Evolutionary conservation across 1,140 invertebrate species (phyloP).

Genomic region (Himalopsyche phryganea): DNA sequence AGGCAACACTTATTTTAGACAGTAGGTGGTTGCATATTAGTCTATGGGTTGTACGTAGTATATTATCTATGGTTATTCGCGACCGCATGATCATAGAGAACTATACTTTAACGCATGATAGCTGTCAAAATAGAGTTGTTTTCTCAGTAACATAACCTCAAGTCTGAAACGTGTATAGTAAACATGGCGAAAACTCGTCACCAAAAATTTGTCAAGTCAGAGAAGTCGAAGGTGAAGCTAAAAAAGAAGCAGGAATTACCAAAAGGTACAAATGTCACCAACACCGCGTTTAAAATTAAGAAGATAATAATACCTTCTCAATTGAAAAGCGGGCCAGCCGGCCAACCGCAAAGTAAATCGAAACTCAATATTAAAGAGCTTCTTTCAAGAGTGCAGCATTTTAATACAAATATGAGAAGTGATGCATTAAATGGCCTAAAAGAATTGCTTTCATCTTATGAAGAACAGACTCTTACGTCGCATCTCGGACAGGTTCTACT

Average conservation of each 20-base stretch:
- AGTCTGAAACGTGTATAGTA: no score
- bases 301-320: constrained; percentile 80
- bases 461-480: constrained; percentile 41
- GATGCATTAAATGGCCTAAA: constrained; percentile 69
- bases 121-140: no score
- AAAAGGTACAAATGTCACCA: constrained; percentile 79
- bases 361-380: constrained; percentile 77
- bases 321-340: constrained; percentile 57
- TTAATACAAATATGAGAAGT: constrained; percentile 66
- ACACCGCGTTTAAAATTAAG: constrained; percentile 83
- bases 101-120: no score
- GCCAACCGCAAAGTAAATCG: constrained; percentile 63
- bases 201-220: constrained; percentile 68
- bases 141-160: no score
- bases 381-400: constrained; percentile 70
- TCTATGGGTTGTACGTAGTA: no score
- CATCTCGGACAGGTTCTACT: constrained; percentile 66
- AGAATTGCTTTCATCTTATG: constrained; percentile 60
- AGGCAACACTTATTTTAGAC: no score
- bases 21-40: no score
- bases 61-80: no score
- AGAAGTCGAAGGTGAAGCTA: constrained; percentile 75
- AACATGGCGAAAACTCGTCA: constrained; percentile 41
- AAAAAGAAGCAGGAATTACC: constrained; percentile 67
- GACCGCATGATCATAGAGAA: no score